These are phyloP conservation scores for Empis livida DNA, from an alignment of 2,888 invertebrate species.

Conservation along the genomic window DNA sequence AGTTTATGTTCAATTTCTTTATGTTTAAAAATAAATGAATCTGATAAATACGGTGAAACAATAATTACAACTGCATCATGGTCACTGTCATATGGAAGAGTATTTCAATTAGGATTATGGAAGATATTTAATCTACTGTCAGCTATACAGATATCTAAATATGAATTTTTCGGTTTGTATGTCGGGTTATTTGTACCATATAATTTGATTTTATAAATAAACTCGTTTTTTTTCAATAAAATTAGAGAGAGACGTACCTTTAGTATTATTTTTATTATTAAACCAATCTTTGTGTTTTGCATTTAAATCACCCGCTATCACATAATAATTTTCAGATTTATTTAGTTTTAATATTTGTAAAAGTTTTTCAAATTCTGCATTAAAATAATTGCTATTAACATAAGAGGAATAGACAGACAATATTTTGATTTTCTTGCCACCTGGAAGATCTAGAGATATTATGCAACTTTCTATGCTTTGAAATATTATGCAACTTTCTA, in stretches of 20 bases:
- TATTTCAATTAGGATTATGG: too few species aligned
- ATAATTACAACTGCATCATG: too few species aligned
- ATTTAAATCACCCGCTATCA: background rate
- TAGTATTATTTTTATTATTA: background rate
- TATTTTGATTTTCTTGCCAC: background rate
- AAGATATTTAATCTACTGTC: background rate
- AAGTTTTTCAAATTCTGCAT: constrained; percentile 1
- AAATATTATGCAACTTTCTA: too few species aligned
- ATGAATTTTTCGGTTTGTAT: constrained; percentile 1
- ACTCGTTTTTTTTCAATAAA: constrained; percentile 3
- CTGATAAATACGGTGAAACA: too few species aligned
- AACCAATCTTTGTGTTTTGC: constrained; percentile 2
- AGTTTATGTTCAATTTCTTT: too few species aligned
- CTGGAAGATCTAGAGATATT: background rate
- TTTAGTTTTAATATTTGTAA: background rate
- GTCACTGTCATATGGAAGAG: too few species aligned
- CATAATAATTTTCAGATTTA: background rate
- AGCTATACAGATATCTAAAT: constrained; percentile 5
- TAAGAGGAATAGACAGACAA: background rate
- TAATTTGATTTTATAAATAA: background rate
- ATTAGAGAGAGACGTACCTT: background rate
- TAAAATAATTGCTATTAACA: background rate
- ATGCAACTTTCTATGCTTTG: background rate
- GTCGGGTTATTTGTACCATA: constrained; percentile 1
- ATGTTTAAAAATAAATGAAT: too few species aligned